These are phyloP conservation scores for Zaprionus ornatus DNA, from an alignment of 1,140 invertebrate species.

Conservation along the genomic window DNA sequence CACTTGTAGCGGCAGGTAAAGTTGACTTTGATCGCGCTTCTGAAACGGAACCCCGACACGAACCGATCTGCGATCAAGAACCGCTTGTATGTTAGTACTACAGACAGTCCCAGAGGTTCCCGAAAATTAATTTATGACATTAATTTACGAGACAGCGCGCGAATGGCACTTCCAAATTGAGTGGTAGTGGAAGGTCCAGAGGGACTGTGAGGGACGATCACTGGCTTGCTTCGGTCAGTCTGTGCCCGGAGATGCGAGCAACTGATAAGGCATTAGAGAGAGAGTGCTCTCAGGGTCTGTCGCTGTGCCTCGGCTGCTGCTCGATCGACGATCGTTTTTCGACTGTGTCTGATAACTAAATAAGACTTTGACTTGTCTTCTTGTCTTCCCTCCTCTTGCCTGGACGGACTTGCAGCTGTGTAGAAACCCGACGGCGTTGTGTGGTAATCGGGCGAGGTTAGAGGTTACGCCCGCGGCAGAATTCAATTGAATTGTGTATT, in stretches of 20 bases:
- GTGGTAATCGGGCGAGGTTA: slow-evolving; percentile 44
- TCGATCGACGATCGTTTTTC: slow-evolving; percentile 11
- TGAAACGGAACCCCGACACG: slow-evolving; percentile 36
- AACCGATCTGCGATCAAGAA: slow-evolving; percentile 5
- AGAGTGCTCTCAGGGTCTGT: neutral
- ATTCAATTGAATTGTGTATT: slow-evolving; percentile 24
- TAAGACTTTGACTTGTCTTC: slow-evolving; percentile 31
- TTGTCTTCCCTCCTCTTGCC: neutral
- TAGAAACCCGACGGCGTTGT: slow-evolving; percentile 21
- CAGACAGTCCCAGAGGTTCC: slow-evolving; percentile 39
- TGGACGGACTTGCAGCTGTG: slow-evolving; percentile 30
- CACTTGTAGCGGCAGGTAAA: slow-evolving; percentile 60
- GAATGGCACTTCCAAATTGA: slow-evolving; percentile 72
- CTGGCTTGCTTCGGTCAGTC: slow-evolving; percentile 24
- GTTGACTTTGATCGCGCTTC: slow-evolving; percentile 27
- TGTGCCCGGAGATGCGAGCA: slow-evolving; percentile 52
- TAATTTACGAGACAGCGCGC: slow-evolving; percentile 77
- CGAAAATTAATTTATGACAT: slow-evolving; percentile 80
- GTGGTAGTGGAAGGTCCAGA: slow-evolving; percentile 50
- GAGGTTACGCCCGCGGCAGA: slow-evolving; percentile 47
- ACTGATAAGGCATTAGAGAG: slow-evolving; percentile 70
- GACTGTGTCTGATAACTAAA: slow-evolving; percentile 43
- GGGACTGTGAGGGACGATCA: neutral
- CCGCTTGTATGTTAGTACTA: neutral
- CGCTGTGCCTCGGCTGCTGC: slow-evolving; percentile 16